A percentile compares a stretch with the other conserved stretches of the same genome.
These are phyloP conservation scores for Clytia hemisphaerica DNA, from an alignment of 30 jellyfish, hydroid and myxozoan genomes.

Conservation along the genomic window DNA sequence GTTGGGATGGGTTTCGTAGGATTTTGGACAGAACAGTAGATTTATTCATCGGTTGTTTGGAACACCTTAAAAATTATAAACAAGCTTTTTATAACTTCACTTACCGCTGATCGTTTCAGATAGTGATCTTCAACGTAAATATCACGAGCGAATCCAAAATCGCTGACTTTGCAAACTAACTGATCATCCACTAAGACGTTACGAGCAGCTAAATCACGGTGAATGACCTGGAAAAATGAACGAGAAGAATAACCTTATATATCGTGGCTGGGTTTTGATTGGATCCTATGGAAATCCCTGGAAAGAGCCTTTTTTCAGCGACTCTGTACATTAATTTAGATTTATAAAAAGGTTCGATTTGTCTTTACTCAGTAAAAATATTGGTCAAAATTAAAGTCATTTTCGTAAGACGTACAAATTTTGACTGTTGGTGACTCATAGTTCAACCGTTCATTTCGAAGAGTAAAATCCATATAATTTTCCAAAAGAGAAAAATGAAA, in stretches of 20 bases:
- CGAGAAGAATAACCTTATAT: not conserved
- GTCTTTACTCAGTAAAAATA: no score
- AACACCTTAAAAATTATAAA: not conserved
- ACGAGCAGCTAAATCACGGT: slow-evolving; percentile 90
- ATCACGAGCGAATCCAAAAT: slow-evolving; percentile 97
- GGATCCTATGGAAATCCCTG: no score
- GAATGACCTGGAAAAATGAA: slow-evolving; percentile 59
- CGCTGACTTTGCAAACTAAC: slow-evolving; percentile 75
- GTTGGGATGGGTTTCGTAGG: no score
- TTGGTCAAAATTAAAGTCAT: no score
- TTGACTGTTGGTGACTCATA: no score
- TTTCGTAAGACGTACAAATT: no score
- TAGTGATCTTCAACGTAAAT: slow-evolving; percentile 81
- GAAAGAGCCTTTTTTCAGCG: no score
- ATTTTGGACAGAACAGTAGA: no score
- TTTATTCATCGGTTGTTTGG: not conserved
- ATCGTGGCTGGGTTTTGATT: no score
- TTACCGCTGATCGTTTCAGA: slow-evolving; percentile 76
- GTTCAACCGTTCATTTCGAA: no score
- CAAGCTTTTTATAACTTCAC: slow-evolving; percentile 2
- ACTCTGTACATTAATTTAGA: no score
- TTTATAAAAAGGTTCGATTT: no score
- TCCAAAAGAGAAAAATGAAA: not conserved
- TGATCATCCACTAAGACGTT: slow-evolving; percentile 71
- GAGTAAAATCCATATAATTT: not conserved